Conservation (phyloP, 2,888 invertebrate genomes). For the Leucozona laternaria region DNA sequence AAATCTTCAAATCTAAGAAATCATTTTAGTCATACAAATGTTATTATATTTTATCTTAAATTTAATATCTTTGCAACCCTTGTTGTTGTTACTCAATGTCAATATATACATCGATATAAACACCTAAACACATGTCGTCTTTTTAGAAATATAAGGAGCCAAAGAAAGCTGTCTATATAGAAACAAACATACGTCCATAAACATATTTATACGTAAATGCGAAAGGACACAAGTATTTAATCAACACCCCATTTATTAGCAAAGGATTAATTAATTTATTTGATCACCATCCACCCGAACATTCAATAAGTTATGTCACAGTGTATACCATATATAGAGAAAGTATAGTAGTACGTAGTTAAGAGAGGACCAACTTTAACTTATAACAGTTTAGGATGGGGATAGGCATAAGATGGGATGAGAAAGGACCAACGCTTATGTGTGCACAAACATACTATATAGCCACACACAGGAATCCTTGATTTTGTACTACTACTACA, state of each 20-base stretch:
- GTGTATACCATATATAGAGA: background rate
- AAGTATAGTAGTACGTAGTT: background rate
- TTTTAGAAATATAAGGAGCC: background rate
- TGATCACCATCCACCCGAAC: conserved; percentile 81
- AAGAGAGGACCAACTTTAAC: conserved; percentile 31
- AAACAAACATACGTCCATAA: conserved; percentile 14
- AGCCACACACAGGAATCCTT: conserved; percentile 40
- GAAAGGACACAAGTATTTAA: conserved; percentile 74
- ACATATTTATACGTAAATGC: conserved; percentile 60
- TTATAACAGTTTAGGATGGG: background rate
- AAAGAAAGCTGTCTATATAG: conserved; percentile 14
- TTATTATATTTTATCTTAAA: background rate
- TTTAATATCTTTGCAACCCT: background rate
- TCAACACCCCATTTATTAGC: conserved; percentile 82
- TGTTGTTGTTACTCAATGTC: background rate
- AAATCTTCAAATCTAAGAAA: background rate
- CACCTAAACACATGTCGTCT: background rate
- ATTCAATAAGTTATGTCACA: conserved; percentile 75
- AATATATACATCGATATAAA: background rate
- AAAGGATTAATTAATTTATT: conserved; percentile 83
- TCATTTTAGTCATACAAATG: background rate
- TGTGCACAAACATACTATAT: conserved; percentile 37
- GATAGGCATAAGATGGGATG: too few species aligned
- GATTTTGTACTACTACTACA: conserved; percentile 44
- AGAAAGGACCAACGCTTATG: conserved; percentile 14